Base-by-base conservation (phyloP, 1,140 invertebrate species). In the Cydia amplana region DNA sequence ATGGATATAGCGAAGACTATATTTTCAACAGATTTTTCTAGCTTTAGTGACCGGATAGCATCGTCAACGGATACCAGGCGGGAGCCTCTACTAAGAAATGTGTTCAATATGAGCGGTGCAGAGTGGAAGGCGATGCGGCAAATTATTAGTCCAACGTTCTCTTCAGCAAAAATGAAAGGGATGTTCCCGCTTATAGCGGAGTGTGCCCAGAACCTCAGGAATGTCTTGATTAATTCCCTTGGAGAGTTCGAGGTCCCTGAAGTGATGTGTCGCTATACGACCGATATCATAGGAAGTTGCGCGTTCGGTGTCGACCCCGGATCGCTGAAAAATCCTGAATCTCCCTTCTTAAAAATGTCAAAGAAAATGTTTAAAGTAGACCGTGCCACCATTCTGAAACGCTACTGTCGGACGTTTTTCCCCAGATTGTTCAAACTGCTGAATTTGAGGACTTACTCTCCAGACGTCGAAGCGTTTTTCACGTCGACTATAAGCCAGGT, bases 161-260 rank as follows among this genome's bases (percentile, higher is more conserved):
- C 93, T 0, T 90, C 93, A 5, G 91, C 88, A 36, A 93, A 93
- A 80, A 93, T 93, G 88, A 93, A 93, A 77, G 89, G 88, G 20
- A 94, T 94, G 93, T 93, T 93, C 75, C 87, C 90, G 55, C 80
- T 92, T 23, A 83, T 93, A 28, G 86, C 85, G n/a, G 88, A 92
- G 40, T 91, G 91, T 77, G 85, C 87, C 3, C 81, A 83, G 74
- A 85, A 84, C 1, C 78, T 93, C n/a, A 84, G 87, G 79, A 75
- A 78, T 32, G 76, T 80, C 1, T 55, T 82, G 5, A 55, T 79
- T 14, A 84, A 87, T 64, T 74, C 78, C 0, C 25, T 79, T 12
- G 85, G 83, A 0, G 86, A 91, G 14, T 79, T 92, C 16, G 85
- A 92, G 73, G 85, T 93, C 5, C 86, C 86, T 10, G 84, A 83